Base-by-base conservation (phyloP, 2,888 invertebrate genomes). In the Trissolcus brochymenae region DNA sequence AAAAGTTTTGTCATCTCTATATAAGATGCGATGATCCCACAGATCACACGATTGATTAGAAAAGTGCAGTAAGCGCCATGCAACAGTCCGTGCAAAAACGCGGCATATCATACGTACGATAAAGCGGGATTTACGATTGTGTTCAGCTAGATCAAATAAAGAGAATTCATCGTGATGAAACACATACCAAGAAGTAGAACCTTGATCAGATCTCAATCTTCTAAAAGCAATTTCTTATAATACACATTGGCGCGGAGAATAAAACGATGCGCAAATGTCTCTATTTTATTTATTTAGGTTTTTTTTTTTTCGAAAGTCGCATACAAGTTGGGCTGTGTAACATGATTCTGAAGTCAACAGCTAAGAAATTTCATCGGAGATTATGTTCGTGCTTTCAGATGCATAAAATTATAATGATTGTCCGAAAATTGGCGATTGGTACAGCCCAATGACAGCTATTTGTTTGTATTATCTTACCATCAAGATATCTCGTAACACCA, bases 201-300 rank as follows among this genome's bases (percentile, higher is more conserved):
- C 78, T 78, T 78, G 78, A 70, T 78, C 78, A 55, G 70, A 78
- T 66, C 66, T 4, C 70, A 74, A 78, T 78, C 78, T 65, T 78
- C 70, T 78, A 70, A 78, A 78, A 78, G 78, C 74, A 67, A 76
- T 72, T 72, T 50, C 76, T 71, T 76, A 76, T 76, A 76, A 67
- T 76, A 67, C 76, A 72, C 62, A n/a, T n/a, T 49, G 21, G 6
- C 46, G 21, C 72, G 67, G 72, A 76, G 72, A 76, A 72, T 57
- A 4, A 6, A 46, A 4, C 14, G 29, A 29, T 29, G 4, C 66
- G 71, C 71, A 72, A 76, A 76, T 67, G 72, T 76, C 76, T 76
- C 67, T 64, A 78, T 74, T 74, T 78, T 78, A 74, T 67, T 78
- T 70, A 14, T 78, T 74, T 56, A 53, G 50, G 56, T 65, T 55